Evolutionary conservation across 2,888 invertebrate species (phyloP).

Genomic region (Noctua janthina): DNA sequence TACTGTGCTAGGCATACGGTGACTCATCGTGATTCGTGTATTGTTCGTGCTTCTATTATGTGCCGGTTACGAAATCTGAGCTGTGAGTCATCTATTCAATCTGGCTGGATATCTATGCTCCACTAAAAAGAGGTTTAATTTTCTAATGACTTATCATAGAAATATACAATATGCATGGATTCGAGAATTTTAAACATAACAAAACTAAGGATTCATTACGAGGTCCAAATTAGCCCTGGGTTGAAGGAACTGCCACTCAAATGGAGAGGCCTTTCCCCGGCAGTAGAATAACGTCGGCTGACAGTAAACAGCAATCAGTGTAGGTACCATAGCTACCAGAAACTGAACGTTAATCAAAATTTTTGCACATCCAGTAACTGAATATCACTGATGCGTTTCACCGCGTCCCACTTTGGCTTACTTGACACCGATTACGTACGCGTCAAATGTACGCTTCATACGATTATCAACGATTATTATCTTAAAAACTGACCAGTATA

Average conservation of each 20-base stretch:
- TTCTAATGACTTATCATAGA: not conserved
- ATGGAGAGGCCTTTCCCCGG: not conserved
- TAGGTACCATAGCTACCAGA: not conserved
- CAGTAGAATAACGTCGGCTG: not conserved
- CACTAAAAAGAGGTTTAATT: not conserved
- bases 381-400: conserved; percentile 44
- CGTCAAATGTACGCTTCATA: conserved; percentile 39
- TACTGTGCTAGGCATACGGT: not conserved
- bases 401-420: conserved; percentile 35
- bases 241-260: not conserved
- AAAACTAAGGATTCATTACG: not conserved
- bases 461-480: conserved; percentile 50
- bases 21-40: conserved; percentile 24
- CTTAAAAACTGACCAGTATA: conserved; percentile 12
- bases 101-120: not conserved
- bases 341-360: not conserved
- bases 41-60: not conserved
- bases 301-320: not conserved
- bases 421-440: conserved; percentile 54
- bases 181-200: not conserved
- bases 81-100: conserved; percentile 26
- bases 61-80: not conserved
- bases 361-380: conserved; percentile 45
- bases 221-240: not conserved
- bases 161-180: not conserved